A percentile compares a stretch with the other conserved stretches of the same genome.
phyloP scores from a whole-genome alignment of 2,797 vertebrate genomes.

The Arrhamphus sclerolepis region DNA sequence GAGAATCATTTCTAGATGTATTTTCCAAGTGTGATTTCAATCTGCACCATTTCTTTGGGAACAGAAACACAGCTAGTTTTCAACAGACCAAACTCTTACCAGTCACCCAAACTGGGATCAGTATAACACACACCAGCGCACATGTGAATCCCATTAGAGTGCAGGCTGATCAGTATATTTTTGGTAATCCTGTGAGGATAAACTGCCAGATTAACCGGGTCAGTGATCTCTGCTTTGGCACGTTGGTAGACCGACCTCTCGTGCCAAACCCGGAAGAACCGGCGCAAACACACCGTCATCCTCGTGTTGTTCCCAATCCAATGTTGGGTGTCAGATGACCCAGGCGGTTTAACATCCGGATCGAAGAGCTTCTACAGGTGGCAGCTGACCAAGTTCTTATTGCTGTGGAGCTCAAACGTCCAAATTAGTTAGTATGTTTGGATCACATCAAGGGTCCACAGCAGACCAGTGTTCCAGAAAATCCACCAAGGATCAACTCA shows the following conservation, averaged over 20 bases:
- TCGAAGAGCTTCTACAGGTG: not conserved
- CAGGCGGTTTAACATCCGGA: not conserved
- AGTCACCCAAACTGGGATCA: conserved; percentile 1
- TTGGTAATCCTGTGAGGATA: conserved; percentile 75
- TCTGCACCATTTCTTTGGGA: not conserved
- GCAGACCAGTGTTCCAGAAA: too few relatives aligned
- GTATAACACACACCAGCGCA: conserved; percentile 15
- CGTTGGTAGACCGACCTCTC: conserved; percentile 38
- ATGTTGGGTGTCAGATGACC: not conserved
- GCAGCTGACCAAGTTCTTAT: not conserved
- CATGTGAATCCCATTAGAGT: conserved; percentile 69
- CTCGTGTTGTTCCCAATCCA: conserved; percentile 40
- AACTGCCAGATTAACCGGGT: conserved; percentile 64
- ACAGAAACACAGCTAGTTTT: too few relatives aligned
- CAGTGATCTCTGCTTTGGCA: conserved; percentile 59
- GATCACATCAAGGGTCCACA: too few relatives aligned
- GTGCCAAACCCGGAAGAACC: conserved; percentile 9
- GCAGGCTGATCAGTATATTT: conserved; percentile 71
- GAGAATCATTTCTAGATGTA: not conserved
- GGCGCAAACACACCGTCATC: conserved; percentile 16
- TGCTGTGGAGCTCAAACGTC: too few relatives aligned
- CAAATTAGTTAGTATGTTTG: too few relatives aligned
- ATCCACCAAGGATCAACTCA: too few relatives aligned
- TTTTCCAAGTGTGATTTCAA: too few relatives aligned
- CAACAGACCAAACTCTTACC: not conserved